Conservation (phyloP, 2,797 vertebrate species). For the Phoeniculus purpureus region DNA sequence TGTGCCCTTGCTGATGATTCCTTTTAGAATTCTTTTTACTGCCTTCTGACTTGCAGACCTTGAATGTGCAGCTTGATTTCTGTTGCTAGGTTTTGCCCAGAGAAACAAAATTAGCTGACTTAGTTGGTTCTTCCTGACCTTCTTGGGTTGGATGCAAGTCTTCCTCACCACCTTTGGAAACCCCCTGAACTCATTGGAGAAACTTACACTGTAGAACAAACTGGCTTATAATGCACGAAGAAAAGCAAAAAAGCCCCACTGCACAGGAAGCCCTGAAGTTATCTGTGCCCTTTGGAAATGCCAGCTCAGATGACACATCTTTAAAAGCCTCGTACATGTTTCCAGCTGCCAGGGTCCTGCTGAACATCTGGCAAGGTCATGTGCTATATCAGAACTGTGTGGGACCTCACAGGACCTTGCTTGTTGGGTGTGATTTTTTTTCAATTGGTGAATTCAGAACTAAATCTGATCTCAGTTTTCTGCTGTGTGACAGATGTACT, state of each 20-base stretch:
- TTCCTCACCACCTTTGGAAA: neutral
- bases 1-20: conserved; percentile 27
- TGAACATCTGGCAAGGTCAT: neutral
- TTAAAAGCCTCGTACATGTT: neutral
- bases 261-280: neutral
- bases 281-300: neutral
- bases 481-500: neutral
- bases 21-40: conserved; percentile 45
- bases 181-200: neutral
- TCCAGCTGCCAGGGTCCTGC: neutral
- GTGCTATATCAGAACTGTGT: neutral
- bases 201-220: neutral
- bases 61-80: neutral
- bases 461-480: neutral
- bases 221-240: neutral
- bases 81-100: neutral
- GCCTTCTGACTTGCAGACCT: conserved; percentile 27
- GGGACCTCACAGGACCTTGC: neutral
- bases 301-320: neutral
- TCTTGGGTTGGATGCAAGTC: neutral
- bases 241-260: neutral
- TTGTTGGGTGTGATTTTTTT: neutral
- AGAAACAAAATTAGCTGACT: neutral
- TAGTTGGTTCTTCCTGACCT: neutral
- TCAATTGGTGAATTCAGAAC: neutral